Percentiles rank a stretch among this genome's conserved stretches.
Conservation (phyloP, 2,888 invertebrate species). For the Campoplex capitator region DNA sequence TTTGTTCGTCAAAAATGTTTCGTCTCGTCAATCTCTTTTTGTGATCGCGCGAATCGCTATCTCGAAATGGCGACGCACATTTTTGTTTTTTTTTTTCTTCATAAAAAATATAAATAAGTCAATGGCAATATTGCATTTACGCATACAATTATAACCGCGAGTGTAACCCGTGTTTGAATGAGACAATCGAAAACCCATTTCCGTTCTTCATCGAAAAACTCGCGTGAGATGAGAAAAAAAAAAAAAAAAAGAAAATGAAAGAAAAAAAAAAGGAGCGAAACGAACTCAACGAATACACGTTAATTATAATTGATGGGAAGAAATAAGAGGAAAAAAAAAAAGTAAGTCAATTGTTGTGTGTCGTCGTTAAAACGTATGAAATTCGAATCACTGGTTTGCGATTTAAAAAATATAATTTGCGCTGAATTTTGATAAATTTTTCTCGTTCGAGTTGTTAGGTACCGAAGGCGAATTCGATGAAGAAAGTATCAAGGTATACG, state of each 20-base stretch:
- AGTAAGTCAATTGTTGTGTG: not conserved
- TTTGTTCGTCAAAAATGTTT: conserved; percentile 29
- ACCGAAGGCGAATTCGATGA: conserved; percentile 36
- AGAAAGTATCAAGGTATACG: conserved; percentile 9
- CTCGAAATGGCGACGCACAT: not conserved
- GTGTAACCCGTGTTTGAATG: conserved; percentile 46
- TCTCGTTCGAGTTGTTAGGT: not conserved
- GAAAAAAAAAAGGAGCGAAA: not conserved
- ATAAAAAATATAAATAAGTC: conserved; percentile 64
- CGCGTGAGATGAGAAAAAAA: not conserved
- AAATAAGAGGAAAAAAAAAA: not conserved
- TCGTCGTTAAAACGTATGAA: conserved; percentile 34
- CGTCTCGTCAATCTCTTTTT: conserved; percentile 13
- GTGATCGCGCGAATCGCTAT: not conserved
- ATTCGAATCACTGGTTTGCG: conserved; percentile 32
- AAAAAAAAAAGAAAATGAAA: not conserved
- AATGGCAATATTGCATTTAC: conserved; percentile 71
- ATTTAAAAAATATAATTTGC: conserved; percentile 21
- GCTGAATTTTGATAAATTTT: not conserved
- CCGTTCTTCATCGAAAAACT: conserved; percentile 18
- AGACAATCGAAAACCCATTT: conserved; percentile 21
- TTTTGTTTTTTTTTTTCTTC: no score
- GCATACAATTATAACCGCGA: conserved; percentile 56
- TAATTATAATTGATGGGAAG: not conserved
- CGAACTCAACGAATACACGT: conserved; percentile 3